Evolutionary conservation across 2,113 vertebrate species (phyloP).

Genomic region (Tenebrosternarchus preto): DNA sequence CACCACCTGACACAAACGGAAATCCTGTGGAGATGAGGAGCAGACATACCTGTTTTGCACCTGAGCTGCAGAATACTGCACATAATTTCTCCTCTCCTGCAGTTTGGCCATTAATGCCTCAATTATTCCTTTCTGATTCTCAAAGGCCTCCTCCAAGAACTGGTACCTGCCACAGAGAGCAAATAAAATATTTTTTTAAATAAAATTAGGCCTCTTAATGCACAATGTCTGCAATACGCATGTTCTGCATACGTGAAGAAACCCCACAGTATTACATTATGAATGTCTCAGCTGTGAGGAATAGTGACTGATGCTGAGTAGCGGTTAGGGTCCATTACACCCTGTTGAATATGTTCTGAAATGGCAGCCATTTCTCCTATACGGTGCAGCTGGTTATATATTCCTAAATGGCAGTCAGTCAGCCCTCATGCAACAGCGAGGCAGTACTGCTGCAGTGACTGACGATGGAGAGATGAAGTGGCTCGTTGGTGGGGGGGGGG

Average conservation of each 20-base stretch:
- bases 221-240: not conserved
- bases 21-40: not conserved
- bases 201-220: not conserved
- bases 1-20: no score
- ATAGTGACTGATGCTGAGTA: no score
- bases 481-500: no score
- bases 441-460: not conserved
- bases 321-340: no score
- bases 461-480: no score
- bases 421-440: not conserved
- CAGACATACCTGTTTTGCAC: slow-evolving; percentile 90
- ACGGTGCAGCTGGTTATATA: no score
- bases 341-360: no score
- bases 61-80: slow-evolving; percentile 92
- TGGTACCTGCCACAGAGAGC: slow-evolving; percentile 81
- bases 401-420: no score
- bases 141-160: slow-evolving; percentile 97
- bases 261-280: not conserved
- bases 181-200: not conserved
- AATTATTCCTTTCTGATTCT: slow-evolving; percentile 95
- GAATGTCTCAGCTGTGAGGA: no score
- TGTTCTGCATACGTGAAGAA: not conserved
- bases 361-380: no score
- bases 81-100: slow-evolving; percentile 95
- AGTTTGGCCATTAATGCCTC: slow-evolving; percentile 91